phyloP scores from a whole-genome alignment of 2,797 vertebrate species.

The Uromys caudimaculatus region DNA sequence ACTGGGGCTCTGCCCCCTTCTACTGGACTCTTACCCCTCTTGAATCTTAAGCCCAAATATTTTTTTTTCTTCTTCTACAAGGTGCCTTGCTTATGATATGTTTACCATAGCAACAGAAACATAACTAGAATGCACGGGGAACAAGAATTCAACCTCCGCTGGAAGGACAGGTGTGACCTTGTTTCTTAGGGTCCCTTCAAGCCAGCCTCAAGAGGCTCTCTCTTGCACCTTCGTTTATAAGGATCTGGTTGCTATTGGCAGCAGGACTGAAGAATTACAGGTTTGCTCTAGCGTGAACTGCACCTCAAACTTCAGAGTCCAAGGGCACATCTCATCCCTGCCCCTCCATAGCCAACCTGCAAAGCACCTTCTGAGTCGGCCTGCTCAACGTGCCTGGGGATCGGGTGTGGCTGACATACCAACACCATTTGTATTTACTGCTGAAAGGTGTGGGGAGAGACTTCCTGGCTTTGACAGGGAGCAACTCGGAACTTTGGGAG shows the following conservation, averaged over 20 bases:
- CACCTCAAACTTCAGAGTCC: background rate
- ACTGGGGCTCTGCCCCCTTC: background rate
- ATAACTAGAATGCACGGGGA: background rate
- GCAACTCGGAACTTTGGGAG: background rate
- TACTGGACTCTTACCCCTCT: background rate
- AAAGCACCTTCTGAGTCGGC: background rate
- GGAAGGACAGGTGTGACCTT: background rate
- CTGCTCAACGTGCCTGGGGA: background rate
- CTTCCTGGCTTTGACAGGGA: background rate
- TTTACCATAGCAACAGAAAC: background rate
- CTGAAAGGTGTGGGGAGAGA: background rate
- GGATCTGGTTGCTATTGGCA: background rate
- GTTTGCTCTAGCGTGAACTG: background rate
- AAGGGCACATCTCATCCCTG: background rate
- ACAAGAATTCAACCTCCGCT: background rate
- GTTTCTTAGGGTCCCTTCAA: background rate
- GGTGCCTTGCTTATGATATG: background rate
- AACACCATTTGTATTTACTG: background rate
- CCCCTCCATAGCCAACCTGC: background rate
- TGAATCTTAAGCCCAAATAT: background rate
- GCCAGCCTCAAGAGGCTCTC: background rate
- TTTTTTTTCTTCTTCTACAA: background rate
- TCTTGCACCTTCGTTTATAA: background rate
- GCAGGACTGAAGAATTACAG: background rate
- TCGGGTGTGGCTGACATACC: background rate